Base-by-base conservation (phyloP, 2,797 vertebrate genomes). In the Scleropages formosus region DNA sequence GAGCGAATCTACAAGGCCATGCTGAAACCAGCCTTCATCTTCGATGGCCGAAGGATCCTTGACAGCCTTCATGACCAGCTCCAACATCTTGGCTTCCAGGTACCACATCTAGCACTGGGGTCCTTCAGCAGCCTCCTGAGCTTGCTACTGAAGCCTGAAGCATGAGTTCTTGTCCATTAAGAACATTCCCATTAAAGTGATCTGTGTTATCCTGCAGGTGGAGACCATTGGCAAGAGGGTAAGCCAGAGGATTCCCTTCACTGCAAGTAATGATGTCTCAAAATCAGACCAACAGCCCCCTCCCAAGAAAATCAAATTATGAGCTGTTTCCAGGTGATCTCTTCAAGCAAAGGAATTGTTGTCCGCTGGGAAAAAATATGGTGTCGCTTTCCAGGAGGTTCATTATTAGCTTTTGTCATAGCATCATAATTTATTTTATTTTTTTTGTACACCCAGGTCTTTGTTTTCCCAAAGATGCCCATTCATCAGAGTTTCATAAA, bases 11-110 rank as follows among this genome's bases (percentile, higher is more conserved):
- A 78, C 18, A 77, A 78, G 31, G 79, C 77, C 8, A 84, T 81
- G 79, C 62, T 87, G 67, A 87, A 85, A 44, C 85, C 85, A 0
- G 85, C 85, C 2, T 87, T 85, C 74, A 83, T 87, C 31, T 87
- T 87, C 66, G 85, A 87, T 44, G 85, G 85, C 4, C 81, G 85
- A 27, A 80, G 85, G 27, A 85, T 87, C 61, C 76, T 87, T 60
- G 85, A 87, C 46, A 61, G 73, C 51, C 68, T 85, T 46, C 80
- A 87, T 4, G 78, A 84, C 44, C 77, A 74, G 61, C 75, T 85
- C 56, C 83, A 85, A 67, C 60, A 80, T 9, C 80, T 87, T 1
- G 85, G 85, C 67, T 87, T 87, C 64, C 84, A 85, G 84, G 85
- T 84, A 70, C 13, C 39, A 22, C 13, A 44, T 64, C 4, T 4